Conservation (phyloP, 2,888 invertebrate species). For the Cataglyphis cursor region DNA sequence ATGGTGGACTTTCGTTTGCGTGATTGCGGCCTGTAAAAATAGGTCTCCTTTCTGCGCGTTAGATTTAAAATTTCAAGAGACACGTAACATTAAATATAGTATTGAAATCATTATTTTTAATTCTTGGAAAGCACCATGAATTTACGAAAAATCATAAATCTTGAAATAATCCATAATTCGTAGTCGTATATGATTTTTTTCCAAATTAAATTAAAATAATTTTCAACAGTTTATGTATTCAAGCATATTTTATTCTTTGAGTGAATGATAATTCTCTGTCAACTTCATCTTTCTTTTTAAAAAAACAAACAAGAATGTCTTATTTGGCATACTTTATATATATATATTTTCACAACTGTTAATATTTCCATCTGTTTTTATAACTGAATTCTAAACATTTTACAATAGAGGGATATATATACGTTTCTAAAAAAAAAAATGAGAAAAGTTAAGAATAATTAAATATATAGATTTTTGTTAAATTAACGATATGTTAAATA, state of each 20-base stretch:
- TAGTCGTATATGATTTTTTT: not conserved
- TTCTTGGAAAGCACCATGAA: conserved; percentile 4
- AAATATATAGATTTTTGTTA: not conserved
- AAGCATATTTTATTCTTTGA: not conserved
- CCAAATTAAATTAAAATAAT: conserved; percentile 1
- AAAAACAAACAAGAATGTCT: not conserved
- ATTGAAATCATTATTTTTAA: conserved; percentile 23
- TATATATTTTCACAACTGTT: not conserved
- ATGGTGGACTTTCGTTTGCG: conserved; percentile 64
- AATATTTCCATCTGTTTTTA: not conserved
- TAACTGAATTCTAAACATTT: not conserved
- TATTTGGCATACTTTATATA: not conserved
- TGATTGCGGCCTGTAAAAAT: conserved; percentile 67
- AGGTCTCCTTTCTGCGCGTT: conserved; percentile 48
- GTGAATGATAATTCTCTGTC: not conserved
- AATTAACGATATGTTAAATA: not conserved
- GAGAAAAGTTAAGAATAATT: not conserved
- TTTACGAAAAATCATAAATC: not conserved
- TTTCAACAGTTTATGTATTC: not conserved
- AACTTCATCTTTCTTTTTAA: not conserved
- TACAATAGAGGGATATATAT: not conserved
- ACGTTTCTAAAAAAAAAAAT: not conserved
- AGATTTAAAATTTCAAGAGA: conserved; percentile 56
- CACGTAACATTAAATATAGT: conserved; percentile 33
- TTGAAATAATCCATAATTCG: not conserved